Conservation (phyloP, 2,797 vertebrate species). For the Ctenopoma multispine region DNA sequence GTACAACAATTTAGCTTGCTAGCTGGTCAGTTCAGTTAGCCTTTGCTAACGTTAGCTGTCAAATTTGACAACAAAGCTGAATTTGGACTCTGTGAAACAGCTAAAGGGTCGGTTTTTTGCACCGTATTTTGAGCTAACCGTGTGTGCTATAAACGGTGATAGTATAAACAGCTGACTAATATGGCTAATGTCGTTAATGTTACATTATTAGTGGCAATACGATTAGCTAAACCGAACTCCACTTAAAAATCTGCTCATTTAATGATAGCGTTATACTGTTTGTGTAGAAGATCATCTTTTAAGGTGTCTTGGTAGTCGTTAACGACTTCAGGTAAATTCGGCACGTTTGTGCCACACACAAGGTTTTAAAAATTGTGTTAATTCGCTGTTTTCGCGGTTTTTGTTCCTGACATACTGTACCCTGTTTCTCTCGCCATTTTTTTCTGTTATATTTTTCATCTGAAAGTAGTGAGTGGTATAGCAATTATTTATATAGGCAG, state of each 20-base stretch:
- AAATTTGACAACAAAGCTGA: slow-evolving; percentile 50
- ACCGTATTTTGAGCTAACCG: too few relatives aligned
- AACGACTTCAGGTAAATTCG: neutral
- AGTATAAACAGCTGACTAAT: neutral
- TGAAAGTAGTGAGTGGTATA: too few relatives aligned
- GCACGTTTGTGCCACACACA: neutral
- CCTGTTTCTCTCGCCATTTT: too few relatives aligned
- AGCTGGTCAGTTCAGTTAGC: slow-evolving; percentile 34
- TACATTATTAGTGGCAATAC: neutral
- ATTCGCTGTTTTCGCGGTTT: too few relatives aligned
- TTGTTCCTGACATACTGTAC: too few relatives aligned
- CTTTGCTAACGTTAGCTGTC: slow-evolving; percentile 42
- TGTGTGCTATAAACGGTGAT: neutral
- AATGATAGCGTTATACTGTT: neutral
- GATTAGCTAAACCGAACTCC: neutral
- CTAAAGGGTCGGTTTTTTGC: fast-evolving
- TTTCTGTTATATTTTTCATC: too few relatives aligned
- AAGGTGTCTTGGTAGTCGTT: neutral
- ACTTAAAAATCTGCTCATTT: neutral
- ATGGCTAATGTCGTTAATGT: neutral
- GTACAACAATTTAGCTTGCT: neutral
- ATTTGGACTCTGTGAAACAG: neutral
- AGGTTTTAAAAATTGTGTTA: too few relatives aligned
- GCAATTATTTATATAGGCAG: too few relatives aligned
- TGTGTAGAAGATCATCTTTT: neutral